These are phyloP conservation scores for Hypsibius dujardini DNA, from an alignment of 1,140 invertebrate species.

Conservation along the genomic window DNA sequence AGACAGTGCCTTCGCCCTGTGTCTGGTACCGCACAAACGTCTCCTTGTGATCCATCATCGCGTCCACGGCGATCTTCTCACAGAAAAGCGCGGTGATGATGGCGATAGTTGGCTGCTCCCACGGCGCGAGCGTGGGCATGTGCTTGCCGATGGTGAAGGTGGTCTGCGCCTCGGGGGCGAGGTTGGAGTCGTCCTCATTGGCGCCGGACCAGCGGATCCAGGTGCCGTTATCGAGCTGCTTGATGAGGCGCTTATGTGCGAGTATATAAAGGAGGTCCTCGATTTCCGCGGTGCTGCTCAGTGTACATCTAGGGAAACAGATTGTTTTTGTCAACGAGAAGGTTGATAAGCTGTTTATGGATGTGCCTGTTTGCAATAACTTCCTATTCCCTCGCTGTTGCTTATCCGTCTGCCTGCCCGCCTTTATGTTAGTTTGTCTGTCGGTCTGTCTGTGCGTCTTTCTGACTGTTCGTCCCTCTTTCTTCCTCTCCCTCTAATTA, in stretches of 20 bases:
- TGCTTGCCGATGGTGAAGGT: constrained; percentile 49
- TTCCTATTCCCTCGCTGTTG: no score
- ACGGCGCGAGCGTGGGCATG: constrained; percentile 73
- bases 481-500: no score
- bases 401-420: no score
- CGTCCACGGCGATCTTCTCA: constrained; percentile 94
- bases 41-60: constrained; percentile 94
- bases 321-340: no score
- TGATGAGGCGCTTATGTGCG: constrained; percentile 23
- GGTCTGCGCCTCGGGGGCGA: constrained; percentile 17
- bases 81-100: constrained; percentile 94
- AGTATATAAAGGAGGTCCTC: constrained; percentile 24
- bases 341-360: no score
- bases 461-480: no score
- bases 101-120: constrained; percentile 88
- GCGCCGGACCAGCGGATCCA: constrained; percentile 24
- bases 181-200: background rate
- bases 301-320: constrained; percentile 18
- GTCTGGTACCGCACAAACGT: constrained; percentile 93
- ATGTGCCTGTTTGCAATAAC: no score
- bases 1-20: constrained; percentile 91
- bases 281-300: constrained; percentile 23
- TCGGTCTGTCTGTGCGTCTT: no score
- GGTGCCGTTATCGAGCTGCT: constrained; percentile 25
- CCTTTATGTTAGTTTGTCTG: no score